Base-by-base conservation (phyloP, 2,797 vertebrate genomes). In the Hafferia zeledoni region DNA sequence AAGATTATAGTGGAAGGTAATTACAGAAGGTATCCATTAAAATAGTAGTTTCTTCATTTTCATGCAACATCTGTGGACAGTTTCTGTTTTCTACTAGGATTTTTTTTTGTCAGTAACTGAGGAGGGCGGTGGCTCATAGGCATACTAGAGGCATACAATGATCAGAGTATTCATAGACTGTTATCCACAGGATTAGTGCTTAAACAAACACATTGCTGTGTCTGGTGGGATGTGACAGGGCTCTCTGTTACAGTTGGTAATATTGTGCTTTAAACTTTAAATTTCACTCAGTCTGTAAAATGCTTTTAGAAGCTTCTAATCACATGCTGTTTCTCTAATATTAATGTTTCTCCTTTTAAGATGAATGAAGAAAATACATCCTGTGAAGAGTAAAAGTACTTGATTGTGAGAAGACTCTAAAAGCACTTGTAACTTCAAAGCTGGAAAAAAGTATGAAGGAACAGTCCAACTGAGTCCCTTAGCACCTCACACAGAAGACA, bases 371-470 rank as follows among this genome's bases (percentile, higher is more conserved):
- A 91, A 84, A 87, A 83, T 75, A 75, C 83, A 80, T 83, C 92
- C 67, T 49, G 24, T 30, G 93, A 98, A 96, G 95, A 87, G 10
- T 89, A 85, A 83, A 94, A 90, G 57, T 63, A 61, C 74, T 87
- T 94, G 69, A 88, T 83, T 91, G 67, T 82, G 83, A 59, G 95
- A 95, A 89, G 78, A 61, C 33, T 37, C 33, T 67, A 76, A 41
- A 56, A 95, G 55, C 74, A 35, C 44, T 72, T 39, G 78, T 90
- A 68, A 93, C 93, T 46, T 93, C 57, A 88, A 76, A 95, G 52
- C 39, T 56, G 46, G 77, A 68, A 63, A 90, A 78, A 96, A 97
- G 65, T 85, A 98, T 98, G 98, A 96, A 92, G 85, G 60, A 97
- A 74, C 59, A 91, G 33, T 96, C 83, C 72, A 17, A 93, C 72